Percentiles rank a stretch among this genome's conserved stretches.
phyloP scores from a whole-genome alignment of 2,888 invertebrate genomes.

The Acrobeloides nanus region DNA sequence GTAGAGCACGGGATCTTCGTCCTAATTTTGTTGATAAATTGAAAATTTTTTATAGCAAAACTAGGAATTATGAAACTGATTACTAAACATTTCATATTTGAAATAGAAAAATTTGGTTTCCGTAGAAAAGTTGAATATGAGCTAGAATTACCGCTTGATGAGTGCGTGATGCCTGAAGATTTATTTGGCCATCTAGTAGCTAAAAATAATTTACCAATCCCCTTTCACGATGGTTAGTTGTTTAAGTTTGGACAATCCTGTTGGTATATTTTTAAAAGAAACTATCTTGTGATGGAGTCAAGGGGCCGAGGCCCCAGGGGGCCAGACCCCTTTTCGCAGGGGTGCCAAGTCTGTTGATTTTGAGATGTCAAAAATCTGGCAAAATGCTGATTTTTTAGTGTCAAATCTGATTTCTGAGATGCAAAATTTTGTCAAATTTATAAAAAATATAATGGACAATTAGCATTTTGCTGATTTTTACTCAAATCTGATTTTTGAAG shows the following conservation, averaged over 20 bases:
- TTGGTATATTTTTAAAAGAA: constrained; percentile 6
- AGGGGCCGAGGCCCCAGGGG: not conserved
- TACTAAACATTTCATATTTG: constrained; percentile 8
- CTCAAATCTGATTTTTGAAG: too few relatives aligned
- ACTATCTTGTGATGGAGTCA: constrained; percentile 9
- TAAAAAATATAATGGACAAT: too few relatives aligned
- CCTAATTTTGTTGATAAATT: too few relatives aligned
- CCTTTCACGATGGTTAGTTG: constrained; percentile 7
- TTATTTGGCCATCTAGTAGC: constrained; percentile 9
- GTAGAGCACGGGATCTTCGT: too few relatives aligned
- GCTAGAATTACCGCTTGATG: constrained; percentile 5
- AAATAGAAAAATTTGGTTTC: constrained; percentile 1
- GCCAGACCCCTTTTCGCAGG: not conserved
- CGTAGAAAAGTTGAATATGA: constrained; percentile 4
- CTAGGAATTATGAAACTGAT: too few relatives aligned
- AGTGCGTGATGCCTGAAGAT: constrained; percentile 6
- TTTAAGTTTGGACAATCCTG: not conserved
- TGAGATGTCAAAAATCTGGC: too few relatives aligned
- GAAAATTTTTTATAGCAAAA: too few relatives aligned
- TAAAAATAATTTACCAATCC: not conserved
- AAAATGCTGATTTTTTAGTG: too few relatives aligned
- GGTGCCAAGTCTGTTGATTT: too few relatives aligned
- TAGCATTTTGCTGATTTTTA: too few relatives aligned
- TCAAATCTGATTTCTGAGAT: too few relatives aligned
- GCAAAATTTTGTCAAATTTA: too few relatives aligned